Evolutionary conservation across 1,140 invertebrate species (phyloP).

Genomic region (Diprion similis): DNA sequence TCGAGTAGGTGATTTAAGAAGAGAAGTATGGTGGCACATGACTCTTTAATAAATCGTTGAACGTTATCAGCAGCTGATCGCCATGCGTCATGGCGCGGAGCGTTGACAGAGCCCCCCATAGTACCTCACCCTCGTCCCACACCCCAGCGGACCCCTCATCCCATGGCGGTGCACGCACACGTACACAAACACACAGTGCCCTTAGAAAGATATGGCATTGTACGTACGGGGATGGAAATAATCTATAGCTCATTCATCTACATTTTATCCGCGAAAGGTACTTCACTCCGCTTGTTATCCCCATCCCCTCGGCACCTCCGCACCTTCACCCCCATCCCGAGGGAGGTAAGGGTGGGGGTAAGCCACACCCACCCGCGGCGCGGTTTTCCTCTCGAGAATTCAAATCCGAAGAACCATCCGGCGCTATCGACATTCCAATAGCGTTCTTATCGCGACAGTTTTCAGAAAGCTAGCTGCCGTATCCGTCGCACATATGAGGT

Average conservation of each 20-base stretch:
- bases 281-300: conserved; percentile 18
- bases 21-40: conserved; percentile 33
- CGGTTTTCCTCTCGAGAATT: conserved; percentile 20
- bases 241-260: conserved; percentile 57
- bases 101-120: conserved; percentile 48
- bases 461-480: conserved; percentile 44
- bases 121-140: neutral
- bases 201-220: neutral
- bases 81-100: conserved; percentile 48
- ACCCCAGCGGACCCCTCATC: neutral
- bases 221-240: conserved; percentile 50
- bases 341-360: conserved; percentile 39
- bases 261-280: conserved; percentile 51
- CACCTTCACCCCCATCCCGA: conserved; percentile 20
- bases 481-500: conserved; percentile 40
- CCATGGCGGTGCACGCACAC: neutral
- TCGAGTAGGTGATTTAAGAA: conserved; percentile 18
- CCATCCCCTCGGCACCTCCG: neutral
- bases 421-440: conserved; percentile 38
- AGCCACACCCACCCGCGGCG: neutral
- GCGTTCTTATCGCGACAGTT: conserved; percentile 47
- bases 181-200: neutral
- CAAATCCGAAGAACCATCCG: conserved; percentile 48
- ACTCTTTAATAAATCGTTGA: conserved; percentile 51
- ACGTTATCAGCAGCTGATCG: conserved; percentile 55